phyloP scores from a whole-genome alignment of 64 coral and sea anemone species.

The Exaiptasia diaphana region DNA sequence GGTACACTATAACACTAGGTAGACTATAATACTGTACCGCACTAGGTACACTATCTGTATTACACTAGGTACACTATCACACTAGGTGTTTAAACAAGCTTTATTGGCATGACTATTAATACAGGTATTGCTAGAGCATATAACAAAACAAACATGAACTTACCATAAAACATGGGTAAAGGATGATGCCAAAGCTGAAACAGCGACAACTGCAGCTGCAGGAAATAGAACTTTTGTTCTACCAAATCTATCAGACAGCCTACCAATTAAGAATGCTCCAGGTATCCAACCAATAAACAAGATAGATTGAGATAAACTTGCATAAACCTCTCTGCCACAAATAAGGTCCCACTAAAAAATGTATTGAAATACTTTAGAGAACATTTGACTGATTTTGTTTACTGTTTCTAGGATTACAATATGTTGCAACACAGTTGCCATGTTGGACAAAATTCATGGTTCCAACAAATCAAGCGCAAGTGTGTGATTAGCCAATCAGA shows the following conservation, averaged over 20 bases:
- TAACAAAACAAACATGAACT: not conserved
- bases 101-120: too few relatives aligned
- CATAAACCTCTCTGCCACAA: constrained; percentile 68
- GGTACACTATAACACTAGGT: too few relatives aligned
- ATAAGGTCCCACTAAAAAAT: constrained; percentile 70
- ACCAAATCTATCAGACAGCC: constrained; percentile 88
- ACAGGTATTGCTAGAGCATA: too few relatives aligned
- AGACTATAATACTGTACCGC: too few relatives aligned
- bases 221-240: constrained; percentile 76
- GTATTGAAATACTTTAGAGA: not conserved
- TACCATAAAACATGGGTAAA: constrained; percentile 80
- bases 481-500: too few relatives aligned
- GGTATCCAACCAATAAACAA: constrained; percentile 89
- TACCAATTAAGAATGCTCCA: constrained; percentile 73
- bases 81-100: too few relatives aligned
- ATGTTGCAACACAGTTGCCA: not conserved
- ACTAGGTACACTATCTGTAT: too few relatives aligned
- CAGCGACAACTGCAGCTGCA: constrained; percentile 50
- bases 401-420: too few relatives aligned
- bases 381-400: too few relatives aligned
- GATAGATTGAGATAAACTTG: constrained; percentile 75
- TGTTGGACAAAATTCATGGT: not conserved
- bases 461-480: too few relatives aligned
- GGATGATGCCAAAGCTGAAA: constrained; percentile 59
- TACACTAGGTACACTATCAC: too few relatives aligned